Percentiles rank a stretch among this genome's conserved stretches.
Conservation (phyloP, 1,140 invertebrate genomes). For the Nasonia vitripennis region DNA sequence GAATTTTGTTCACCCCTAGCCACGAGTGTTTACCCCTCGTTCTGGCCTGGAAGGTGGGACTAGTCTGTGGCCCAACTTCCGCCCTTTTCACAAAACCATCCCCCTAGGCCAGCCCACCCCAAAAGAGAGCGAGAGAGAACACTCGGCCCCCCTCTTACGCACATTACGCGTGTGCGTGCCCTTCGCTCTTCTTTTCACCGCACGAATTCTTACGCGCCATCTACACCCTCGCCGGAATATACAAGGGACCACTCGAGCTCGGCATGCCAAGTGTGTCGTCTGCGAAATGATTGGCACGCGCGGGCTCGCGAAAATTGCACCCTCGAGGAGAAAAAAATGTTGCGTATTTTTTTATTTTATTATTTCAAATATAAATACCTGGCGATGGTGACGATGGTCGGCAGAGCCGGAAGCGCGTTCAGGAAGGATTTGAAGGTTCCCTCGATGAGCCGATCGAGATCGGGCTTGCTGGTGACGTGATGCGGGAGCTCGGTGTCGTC, state of each 20-base stretch:
- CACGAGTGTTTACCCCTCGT: slow-evolving; percentile 56
- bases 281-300: slow-evolving; percentile 17
- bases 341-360: not conserved
- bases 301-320: not conserved
- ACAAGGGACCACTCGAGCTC: slow-evolving; percentile 18
- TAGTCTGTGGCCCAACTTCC: slow-evolving; percentile 60
- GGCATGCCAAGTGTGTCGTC: slow-evolving; percentile 29
- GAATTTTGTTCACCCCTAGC: slow-evolving; percentile 66
- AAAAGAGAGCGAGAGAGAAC: slow-evolving; percentile 3
- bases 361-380: not conserved
- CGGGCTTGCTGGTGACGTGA: slow-evolving; percentile 83
- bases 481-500: slow-evolving; percentile 88
- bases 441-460: slow-evolving; percentile 80
- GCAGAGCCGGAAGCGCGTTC: slow-evolving; percentile 77
- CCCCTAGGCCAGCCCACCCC: slow-evolving; percentile 55
- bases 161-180: slow-evolving; percentile 37
- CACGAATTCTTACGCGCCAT: slow-evolving; percentile 62
- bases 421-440: slow-evolving; percentile 78
- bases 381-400: slow-evolving; percentile 86
- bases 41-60: slow-evolving; percentile 66
- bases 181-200: slow-evolving; percentile 60
- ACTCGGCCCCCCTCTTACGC: slow-evolving; percentile 49
- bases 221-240: slow-evolving; percentile 49
- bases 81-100: slow-evolving; percentile 61
- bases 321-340: not conserved